Evolutionary conservation across 2,113 vertebrate genomes (phyloP).

Genomic region (Egretta garzetta): DNA sequence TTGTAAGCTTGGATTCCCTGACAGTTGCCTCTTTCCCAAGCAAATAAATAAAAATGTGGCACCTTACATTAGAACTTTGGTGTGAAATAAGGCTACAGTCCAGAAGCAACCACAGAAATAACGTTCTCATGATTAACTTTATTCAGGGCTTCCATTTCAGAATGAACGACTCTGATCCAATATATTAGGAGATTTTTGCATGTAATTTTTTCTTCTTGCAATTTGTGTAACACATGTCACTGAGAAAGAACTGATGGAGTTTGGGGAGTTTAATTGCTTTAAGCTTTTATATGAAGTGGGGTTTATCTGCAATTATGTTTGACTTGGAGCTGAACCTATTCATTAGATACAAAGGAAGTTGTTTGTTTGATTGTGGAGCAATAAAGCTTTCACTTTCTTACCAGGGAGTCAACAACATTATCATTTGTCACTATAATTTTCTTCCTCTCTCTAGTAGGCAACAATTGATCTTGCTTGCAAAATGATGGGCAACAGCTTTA

Average conservation of each 20-base stretch:
- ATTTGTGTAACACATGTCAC: background rate
- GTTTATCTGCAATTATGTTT: constrained; percentile 8
- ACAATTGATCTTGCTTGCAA: background rate
- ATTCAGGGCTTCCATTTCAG: background rate
- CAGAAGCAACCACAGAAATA: background rate
- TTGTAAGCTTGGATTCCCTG: background rate
- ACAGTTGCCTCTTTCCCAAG: background rate
- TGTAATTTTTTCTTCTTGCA: background rate
- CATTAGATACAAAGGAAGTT: constrained; percentile 27
- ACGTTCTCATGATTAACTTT: background rate
- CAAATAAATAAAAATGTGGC: background rate
- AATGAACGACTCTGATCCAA: background rate
- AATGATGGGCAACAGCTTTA: constrained; percentile 10
- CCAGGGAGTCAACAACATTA: constrained; percentile 26
- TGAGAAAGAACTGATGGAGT: background rate
- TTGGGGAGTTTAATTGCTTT: background rate
- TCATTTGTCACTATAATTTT: constrained; percentile 39
- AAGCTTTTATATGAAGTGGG: background rate
- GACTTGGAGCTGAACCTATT: constrained; percentile 32
- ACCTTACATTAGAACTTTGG: background rate
- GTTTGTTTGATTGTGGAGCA: constrained; percentile 23
- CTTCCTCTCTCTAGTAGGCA: background rate
- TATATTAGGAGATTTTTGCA: background rate
- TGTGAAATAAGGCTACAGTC: background rate
- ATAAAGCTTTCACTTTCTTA: constrained; percentile 18